Evolutionary conservation across 2,797 vertebrate genomes (phyloP), one percentile per base, ranked within the genome.

Genomic region (Myiothlypis chrysogaster): DNA sequence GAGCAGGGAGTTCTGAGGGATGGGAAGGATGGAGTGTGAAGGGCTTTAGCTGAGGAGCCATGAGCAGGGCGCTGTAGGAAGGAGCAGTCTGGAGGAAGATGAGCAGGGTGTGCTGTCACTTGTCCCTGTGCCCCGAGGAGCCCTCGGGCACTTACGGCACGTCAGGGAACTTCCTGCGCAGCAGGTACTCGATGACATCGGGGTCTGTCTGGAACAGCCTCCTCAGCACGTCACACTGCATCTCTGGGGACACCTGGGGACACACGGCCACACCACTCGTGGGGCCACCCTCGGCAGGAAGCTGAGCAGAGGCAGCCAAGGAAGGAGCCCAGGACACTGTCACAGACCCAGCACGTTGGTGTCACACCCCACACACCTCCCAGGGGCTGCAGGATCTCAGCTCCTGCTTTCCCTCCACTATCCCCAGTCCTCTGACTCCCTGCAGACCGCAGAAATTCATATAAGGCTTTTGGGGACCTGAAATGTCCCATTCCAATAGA

Each of bases 171-270:
- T 99, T 99, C 96, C 99, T 98, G 39, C 99, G 98, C 88, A 99
- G 95, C 47, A 99, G 98, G 90, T 99, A 98, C 95, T 99, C 98
- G 19, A 99, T 98, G 93, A 99, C 98, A 83, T 99, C 99, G 0
- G 99, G 98, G 68, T 99, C 99, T 0, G 98, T 99, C 96, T 99
- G 98, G 97, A 99, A 98, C 57, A 99, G 98, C 87, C 99, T 98
- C 98, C 99, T 98, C n/a, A 99, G 98, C 90, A 99, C 95, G 30
- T 99, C 98, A 56, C 97, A 97, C 85, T 99, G 99, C 93, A 98
- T 97, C 82, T 99, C 98, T 3, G 98, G 98, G 22, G 99, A 98
- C 2, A 99, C 99, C 99, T 99, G 95, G 15, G 32, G 80, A 83
- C 6, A 73, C 65, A 59, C 10, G 4, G 52, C 81, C 44, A 12